Evolutionary conservation across 30 jellyfish, hydroid and myxozoan genomes (phyloP).

Genomic region (Aurelia aurita): DNA sequence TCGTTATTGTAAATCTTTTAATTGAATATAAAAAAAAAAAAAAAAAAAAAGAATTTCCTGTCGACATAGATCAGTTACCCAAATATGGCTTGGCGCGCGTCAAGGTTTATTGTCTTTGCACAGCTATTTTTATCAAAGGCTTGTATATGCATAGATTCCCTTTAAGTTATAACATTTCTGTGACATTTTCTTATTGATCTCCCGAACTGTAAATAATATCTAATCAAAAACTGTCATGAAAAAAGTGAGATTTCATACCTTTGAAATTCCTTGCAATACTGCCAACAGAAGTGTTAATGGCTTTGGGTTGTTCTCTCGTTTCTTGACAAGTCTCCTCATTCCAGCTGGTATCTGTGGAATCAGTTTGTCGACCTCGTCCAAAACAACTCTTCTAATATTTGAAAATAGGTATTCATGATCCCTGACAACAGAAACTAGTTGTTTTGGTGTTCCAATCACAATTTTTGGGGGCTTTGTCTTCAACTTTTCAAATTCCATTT

Average conservation of each 20-base stretch:
- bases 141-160: no score
- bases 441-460: conserved; percentile 90
- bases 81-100: no score
- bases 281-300: conserved; percentile 77
- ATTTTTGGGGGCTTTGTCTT: conserved; percentile 72
- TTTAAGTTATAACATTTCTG: no score
- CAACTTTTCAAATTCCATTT: conserved; percentile 60
- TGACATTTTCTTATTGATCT: no score
- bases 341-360: conserved; percentile 69
- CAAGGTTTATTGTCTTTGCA: no score
- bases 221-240: no score
- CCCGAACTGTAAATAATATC: no score
- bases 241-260: conserved; percentile 26
- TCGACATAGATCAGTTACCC: no score
- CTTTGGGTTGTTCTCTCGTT: conserved; percentile 69
- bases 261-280: conserved; percentile 55
- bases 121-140: no score
- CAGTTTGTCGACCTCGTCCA: conserved; percentile 94
- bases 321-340: conserved; percentile 16
- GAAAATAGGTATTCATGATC: conserved; percentile 78
- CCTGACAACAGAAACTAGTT: conserved; percentile 57
- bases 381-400: conserved; percentile 66
- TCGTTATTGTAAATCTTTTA: no score
- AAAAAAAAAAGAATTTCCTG: no score
- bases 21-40: no score